A percentile compares a stretch with the other conserved stretches of the same genome.
Evolutionary conservation across 2,797 vertebrate species (phyloP).

Genomic region (Lacerta viridis): DNA sequence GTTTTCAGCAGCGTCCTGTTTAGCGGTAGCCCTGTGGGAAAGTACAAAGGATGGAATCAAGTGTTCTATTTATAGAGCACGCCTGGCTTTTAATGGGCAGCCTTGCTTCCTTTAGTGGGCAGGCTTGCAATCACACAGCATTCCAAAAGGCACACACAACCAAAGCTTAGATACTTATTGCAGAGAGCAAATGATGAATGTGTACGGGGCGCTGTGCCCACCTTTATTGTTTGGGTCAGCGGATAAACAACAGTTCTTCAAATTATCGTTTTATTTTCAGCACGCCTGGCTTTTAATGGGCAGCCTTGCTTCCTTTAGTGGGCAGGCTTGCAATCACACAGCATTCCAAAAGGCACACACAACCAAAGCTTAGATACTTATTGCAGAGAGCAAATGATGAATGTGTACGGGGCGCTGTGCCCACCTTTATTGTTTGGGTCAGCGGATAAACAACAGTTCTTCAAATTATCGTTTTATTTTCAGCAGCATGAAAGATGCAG

Average conservation of each 20-base stretch:
- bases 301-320: constrained; percentile 36
- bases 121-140: constrained; percentile 4
- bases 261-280: constrained; percentile 53
- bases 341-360: constrained; percentile 13
- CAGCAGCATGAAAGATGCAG: constrained; percentile 1
- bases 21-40: not conserved
- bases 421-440: not conserved
- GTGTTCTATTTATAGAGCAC: constrained; percentile 24
- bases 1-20: constrained; percentile 17
- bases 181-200: not conserved
- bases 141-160: not conserved
- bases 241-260: constrained; percentile 20
- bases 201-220: not conserved
- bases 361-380: not conserved
- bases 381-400: not conserved
- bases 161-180: not conserved
- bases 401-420: not conserved
- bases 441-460: constrained; percentile 2
- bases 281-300: constrained; percentile 28
- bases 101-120: constrained; percentile 37
- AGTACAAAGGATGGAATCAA: constrained; percentile 7
- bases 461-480: constrained; percentile 54
- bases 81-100: constrained; percentile 35
- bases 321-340: not conserved
- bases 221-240: not conserved